phyloP scores from a whole-genome alignment of 1,140 invertebrate species.

The Maniola jurtina region DNA sequence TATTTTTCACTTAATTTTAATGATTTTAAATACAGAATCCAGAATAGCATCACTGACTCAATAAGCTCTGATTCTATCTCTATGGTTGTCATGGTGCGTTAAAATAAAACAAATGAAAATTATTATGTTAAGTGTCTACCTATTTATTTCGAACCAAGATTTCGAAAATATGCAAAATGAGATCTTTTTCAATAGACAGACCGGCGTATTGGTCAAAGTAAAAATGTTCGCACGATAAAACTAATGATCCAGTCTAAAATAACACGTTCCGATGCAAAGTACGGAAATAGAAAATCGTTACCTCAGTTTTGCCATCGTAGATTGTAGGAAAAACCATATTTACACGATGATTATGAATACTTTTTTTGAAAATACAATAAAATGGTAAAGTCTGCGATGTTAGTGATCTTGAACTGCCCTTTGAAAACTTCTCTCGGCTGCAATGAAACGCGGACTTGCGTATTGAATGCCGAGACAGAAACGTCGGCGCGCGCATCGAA shows the following conservation, averaged over 20 bases:
- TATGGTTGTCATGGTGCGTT: too few relatives aligned
- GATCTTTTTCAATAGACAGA: background rate
- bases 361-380: slow-evolving; percentile 46
- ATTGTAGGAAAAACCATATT: slow-evolving; percentile 68
- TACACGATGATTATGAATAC: slow-evolving; percentile 41
- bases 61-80: too few relatives aligned
- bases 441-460: slow-evolving; percentile 61
- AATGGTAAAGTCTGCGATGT: slow-evolving; percentile 51
- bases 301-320: slow-evolving; percentile 73
- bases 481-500: slow-evolving; percentile 62
- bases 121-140: too few relatives aligned
- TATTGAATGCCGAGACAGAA: slow-evolving; percentile 56
- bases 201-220: background rate
- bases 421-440: slow-evolving; percentile 64
- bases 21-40: too few relatives aligned
- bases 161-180: background rate
- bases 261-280: slow-evolving; percentile 5
- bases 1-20: too few relatives aligned
- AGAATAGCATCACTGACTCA: too few relatives aligned
- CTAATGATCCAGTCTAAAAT: background rate
- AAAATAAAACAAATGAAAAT: background rate
- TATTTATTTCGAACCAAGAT: too few relatives aligned
- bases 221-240: slow-evolving; percentile 2
- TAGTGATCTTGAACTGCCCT: slow-evolving; percentile 77
- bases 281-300: slow-evolving; percentile 37